phyloP scores from a whole-genome alignment of 2,797 vertebrate genomes.

The Parotocinclus haroldoi region DNA sequence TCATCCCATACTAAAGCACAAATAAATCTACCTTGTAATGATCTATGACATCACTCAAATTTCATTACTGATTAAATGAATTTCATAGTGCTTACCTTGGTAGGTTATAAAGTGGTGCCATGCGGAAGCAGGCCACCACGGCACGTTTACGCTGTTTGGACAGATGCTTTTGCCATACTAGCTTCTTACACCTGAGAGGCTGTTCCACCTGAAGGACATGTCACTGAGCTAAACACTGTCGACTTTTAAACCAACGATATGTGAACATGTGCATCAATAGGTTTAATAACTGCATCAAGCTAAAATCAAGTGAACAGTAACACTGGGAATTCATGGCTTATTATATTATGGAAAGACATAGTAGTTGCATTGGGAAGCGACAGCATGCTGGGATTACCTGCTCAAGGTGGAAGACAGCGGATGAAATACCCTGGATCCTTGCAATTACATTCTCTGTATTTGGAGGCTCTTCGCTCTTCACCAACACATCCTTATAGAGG shows the following conservation, averaged over 20 bases:
- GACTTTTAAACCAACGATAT: too few species aligned
- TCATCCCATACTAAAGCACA: too few species aligned
- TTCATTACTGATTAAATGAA: background rate
- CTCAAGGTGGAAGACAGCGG: slow-evolving; percentile 91
- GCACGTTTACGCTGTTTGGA: slow-evolving; percentile 97
- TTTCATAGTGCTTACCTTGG: slow-evolving; percentile 76
- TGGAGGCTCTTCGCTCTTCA: slow-evolving; percentile 78
- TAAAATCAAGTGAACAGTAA: too few species aligned
- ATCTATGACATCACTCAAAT: slow-evolving; percentile 4
- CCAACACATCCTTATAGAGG: slow-evolving; percentile 88
- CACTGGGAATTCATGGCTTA: too few species aligned
- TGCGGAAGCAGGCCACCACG: slow-evolving; percentile 97
- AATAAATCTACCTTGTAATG: too few species aligned
- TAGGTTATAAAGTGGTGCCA: slow-evolving; percentile 96
- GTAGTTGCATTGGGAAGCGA: too few species aligned
- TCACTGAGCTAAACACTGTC: too few species aligned
- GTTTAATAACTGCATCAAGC: too few species aligned
- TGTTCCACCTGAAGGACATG: slow-evolving; percentile 81
- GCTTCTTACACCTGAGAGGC: slow-evolving; percentile 93
- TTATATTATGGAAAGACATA: too few species aligned
- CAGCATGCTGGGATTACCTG: slow-evolving; percentile 69
- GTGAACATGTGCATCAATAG: too few species aligned
- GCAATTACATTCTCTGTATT: slow-evolving; percentile 83
- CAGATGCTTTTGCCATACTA: slow-evolving; percentile 87
- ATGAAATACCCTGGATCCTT: slow-evolving; percentile 92